Evolutionary conservation across 2,888 invertebrate genomes (phyloP).

Genomic region (Machimus atricapillus): DNA sequence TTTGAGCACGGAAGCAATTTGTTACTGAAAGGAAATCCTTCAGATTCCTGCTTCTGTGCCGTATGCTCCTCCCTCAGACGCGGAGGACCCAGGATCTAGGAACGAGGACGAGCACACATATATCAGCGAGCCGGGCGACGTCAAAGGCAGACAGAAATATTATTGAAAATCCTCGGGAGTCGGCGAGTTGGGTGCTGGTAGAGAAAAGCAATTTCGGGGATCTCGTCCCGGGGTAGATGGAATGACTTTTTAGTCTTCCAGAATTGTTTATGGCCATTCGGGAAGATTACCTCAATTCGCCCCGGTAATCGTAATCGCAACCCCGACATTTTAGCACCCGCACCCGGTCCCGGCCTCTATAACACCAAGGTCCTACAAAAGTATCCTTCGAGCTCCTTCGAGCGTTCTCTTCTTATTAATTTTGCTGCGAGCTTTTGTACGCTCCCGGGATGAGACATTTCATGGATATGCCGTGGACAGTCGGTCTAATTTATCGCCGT

Average conservation of each 20-base stretch:
- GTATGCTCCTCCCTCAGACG: neutral
- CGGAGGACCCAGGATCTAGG: neutral
- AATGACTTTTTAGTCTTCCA: neutral
- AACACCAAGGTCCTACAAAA: neutral
- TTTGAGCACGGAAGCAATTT: constrained; percentile 29
- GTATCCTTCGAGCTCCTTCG: neutral
- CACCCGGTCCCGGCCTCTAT: neutral
- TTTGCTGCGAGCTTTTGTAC: neutral
- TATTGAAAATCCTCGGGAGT: constrained; percentile 14
- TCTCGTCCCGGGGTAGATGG: neutral
- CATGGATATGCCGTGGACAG: neutral
- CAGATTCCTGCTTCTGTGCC: constrained; percentile 5
- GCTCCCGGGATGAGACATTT: neutral
- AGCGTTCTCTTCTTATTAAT: neutral
- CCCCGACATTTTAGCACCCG: neutral
- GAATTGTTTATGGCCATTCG: neutral
- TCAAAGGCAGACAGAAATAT: constrained; percentile 23
- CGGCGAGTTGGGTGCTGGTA: neutral
- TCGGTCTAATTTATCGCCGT: constrained; percentile 25
- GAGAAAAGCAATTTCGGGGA: neutral
- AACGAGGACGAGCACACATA: neutral
- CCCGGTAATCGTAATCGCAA: neutral
- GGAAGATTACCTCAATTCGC: neutral
- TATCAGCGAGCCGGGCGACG: constrained; percentile 1
- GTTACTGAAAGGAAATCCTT: constrained; percentile 32